Percentiles rank a stretch among this genome's conserved stretches.
These are phyloP conservation scores for Drosophila picticornis DNA, from an alignment of 2,888 invertebrate species.

Conservation along the genomic window DNA sequence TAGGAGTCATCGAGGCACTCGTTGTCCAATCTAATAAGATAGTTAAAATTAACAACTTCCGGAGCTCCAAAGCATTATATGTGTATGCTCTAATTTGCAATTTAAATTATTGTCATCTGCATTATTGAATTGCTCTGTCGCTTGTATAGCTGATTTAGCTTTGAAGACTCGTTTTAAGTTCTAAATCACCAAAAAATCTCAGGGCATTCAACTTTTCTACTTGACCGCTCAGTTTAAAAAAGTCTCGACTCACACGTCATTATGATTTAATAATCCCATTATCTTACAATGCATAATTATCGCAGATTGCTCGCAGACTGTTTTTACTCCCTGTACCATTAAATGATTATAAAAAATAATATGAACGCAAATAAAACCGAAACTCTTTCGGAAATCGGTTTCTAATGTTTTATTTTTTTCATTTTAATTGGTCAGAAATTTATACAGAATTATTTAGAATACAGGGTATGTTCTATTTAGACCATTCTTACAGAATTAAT, in stretches of 20 bases:
- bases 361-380: not conserved
- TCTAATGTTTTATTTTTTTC: not conserved
- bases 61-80: constrained; percentile 38
- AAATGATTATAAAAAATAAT: not conserved
- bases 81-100: constrained; percentile 56
- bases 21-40: constrained; percentile 14
- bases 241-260: not conserved
- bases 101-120: constrained; percentile 44
- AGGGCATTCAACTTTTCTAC: constrained; percentile 73
- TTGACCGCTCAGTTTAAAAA: constrained; percentile 23
- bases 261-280: constrained; percentile 34
- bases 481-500: not conserved
- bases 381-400: not conserved
- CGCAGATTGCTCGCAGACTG: constrained; percentile 36
- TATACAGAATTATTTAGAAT: not conserved
- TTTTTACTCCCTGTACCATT: constrained; percentile 6
- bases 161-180: constrained; percentile 47
- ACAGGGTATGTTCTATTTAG: constrained; percentile 4
- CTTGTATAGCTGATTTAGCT: constrained; percentile 16
- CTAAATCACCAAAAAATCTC: constrained; percentile 60
- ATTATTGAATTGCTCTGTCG: constrained; percentile 21
- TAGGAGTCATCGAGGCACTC: constrained; percentile 38
- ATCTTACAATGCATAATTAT: constrained; percentile 41
- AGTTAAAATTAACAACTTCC: constrained; percentile 50
- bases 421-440: not conserved